Base-by-base conservation (phyloP, 2,797 vertebrate genomes). In the Halcyon badia region DNA sequence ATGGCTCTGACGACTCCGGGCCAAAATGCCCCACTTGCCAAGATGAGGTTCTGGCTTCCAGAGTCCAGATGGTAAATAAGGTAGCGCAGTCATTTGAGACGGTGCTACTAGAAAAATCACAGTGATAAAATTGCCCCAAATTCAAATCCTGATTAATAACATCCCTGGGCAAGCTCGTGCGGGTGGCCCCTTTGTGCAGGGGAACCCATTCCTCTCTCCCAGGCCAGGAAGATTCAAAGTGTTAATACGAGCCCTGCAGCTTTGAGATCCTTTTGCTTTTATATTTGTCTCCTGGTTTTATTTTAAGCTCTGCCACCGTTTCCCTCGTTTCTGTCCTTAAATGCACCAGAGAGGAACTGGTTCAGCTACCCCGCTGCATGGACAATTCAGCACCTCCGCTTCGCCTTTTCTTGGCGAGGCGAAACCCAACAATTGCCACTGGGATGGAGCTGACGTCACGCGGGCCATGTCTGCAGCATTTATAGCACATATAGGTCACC, bases 371-470 rank as follows among this genome's bases (percentile, higher is more conserved):
- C 78, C 11, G 20, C 90, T 11, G 66, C 94, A 65, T 4, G 92
- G 95, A 92, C 95, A 94, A 72, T 94, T 94, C 95, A 80, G 91
- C 94, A 96, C 89, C 95, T 96, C 95, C 92, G 87, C 89, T 96
- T 48, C 78, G 96, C 76, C 6, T 89, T 78, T 86, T 89, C 93
- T 94, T 97, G 96, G 93, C 95, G 88, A 69, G 82, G 69, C 73
- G 14, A 62, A 57, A 61, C 41, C 95, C 92, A 91, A 56, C 93
- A 46, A 83, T 95, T 97, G 94, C 91, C 94, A 76, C 95, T 80
- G 17, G 96, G 89, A 85, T 86, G 96, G 75, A 56, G 92, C 91
- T 96, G 31, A 94, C 94, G 91, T 95, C 96, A 96, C 5, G 26
- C 92, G 7, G 82, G 5, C 91, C 30, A 6, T 64, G 79, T 81